phyloP scores from a whole-genome alignment of 1,140 invertebrate genomes.

The Leptinotarsa lineolata region DNA sequence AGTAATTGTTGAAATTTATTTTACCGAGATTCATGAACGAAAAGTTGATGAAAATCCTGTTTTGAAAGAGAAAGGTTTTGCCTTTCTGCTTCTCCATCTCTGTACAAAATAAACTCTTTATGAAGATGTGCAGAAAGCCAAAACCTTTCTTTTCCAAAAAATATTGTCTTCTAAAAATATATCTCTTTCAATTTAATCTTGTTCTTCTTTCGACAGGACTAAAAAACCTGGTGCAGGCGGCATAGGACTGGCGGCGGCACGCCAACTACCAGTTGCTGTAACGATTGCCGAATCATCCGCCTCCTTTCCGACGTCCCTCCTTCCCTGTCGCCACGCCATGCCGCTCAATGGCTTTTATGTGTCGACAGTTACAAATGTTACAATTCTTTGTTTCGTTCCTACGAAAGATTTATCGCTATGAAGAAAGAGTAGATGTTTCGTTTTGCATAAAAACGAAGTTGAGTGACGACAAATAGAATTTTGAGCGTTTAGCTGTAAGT shows the following conservation, averaged over 20 bases:
- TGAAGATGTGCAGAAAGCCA: no score
- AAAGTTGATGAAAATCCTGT: no score
- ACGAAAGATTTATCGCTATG: background rate
- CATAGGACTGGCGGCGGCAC: conserved; percentile 1
- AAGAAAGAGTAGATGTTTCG: background rate
- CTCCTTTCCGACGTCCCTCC: background rate
- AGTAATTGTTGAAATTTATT: no score
- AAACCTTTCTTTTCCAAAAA: no score
- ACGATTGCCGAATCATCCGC: conserved; percentile 4
- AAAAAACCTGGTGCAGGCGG: background rate
- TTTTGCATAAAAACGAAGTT: background rate
- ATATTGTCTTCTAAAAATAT: no score
- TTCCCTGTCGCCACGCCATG: background rate
- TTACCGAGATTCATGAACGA: no score
- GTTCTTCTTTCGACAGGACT: no score
- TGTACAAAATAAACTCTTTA: no score
- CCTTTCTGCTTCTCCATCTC: no score
- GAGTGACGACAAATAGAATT: background rate
- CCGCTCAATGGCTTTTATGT: background rate
- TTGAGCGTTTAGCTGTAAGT: background rate
- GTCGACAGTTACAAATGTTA: conserved; percentile 5
- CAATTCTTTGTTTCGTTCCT: conserved; percentile 1
- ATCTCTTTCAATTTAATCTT: no score
- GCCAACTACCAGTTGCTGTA: conserved; percentile 7
- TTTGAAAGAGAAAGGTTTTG: no score